These are phyloP conservation scores for Poecilia latipinna DNA, from an alignment of 2,113 vertebrate species.

Conservation along the genomic window DNA sequence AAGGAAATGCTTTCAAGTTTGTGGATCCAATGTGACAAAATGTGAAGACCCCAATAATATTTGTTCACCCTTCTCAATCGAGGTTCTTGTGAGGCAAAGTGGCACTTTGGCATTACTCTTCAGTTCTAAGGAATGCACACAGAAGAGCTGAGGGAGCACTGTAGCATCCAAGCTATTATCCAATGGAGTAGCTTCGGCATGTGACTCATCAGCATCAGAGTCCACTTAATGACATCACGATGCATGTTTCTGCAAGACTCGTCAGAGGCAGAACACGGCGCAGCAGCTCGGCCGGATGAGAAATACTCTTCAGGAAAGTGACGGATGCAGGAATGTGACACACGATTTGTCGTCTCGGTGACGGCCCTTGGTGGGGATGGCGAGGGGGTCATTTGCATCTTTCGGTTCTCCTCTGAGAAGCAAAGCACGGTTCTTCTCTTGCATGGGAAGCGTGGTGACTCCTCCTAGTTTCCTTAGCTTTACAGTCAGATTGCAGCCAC, in stretches of 20 bases:
- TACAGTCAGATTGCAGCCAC: background rate
- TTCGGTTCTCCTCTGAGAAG: slow-evolving; percentile 17
- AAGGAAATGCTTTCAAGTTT: too few relatives aligned
- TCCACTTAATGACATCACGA: slow-evolving; percentile 75
- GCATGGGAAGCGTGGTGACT: slow-evolving; percentile 42
- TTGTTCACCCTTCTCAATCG: too few relatives aligned
- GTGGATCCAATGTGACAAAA: too few relatives aligned
- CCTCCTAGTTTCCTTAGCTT: slow-evolving; percentile 30
- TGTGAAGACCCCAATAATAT: background rate
- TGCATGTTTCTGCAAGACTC: slow-evolving; percentile 56
- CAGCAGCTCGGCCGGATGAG: slow-evolving; percentile 10
- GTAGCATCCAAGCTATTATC: slow-evolving; percentile 54
- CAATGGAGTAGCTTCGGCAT: slow-evolving; percentile 68
- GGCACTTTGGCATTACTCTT: too few relatives aligned
- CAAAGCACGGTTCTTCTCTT: slow-evolving; percentile 23
- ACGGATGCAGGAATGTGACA: background rate
- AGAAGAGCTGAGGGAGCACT: slow-evolving; percentile 20
- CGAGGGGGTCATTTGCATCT: slow-evolving; percentile 16
- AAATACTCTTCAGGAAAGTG: slow-evolving; percentile 8
- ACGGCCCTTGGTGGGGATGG: background rate
- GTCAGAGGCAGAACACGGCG: slow-evolving; percentile 25
- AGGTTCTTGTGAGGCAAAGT: background rate
- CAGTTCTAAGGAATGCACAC: background rate
- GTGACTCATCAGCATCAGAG: slow-evolving; percentile 75
- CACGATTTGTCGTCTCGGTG: slow-evolving; percentile 4